Evolutionary conservation across 1,140 invertebrate species (phyloP), one percentile per base, ranked within the genome.

Genomic region (Mya arenaria): DNA sequence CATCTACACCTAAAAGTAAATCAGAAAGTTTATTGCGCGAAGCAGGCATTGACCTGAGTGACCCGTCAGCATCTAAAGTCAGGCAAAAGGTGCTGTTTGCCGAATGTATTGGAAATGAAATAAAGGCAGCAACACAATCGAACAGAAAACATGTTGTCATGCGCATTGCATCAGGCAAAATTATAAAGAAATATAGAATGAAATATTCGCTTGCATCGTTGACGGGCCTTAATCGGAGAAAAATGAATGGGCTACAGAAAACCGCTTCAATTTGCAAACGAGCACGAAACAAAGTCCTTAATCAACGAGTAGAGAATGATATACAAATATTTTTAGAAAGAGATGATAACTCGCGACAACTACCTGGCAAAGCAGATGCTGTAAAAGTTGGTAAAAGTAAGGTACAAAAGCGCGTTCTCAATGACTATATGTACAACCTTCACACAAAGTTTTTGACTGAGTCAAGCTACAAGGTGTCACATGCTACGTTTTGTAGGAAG

Each of bases 351-450:
- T 74, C 71, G 4, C 36, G 71, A 60, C 2, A 60, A 3, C 39
- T 74, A 23, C 71, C 52, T n/a, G 71, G 52, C 1, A 77, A 77
- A n/a, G 37, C n/a, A 30, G 60, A 77, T 48, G 30, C 39, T 0
- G 58, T 65, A 0, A 77, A 65, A 44, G 58, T 63, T 30, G 39
- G 60, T 34, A 65, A 44, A 19, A 41, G 4, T 2, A 77, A 65
- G 32, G 1, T 41, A 28, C 75, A 68, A 39, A 79, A 75, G 28
- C 56, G 73, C 6, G 60, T 75, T 44, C 39, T 75, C 4, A 75
- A 78, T 56, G 75, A 58, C 41, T 78, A 78, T n/a, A 78, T 78
- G 75, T 39, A 78, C 32, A 78, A 78, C 39, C 10, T 68, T 5
- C 44, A 68, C 44, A 4, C 32, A 19, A 66, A 78, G 23, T 66